Base-by-base conservation (phyloP, 2,113 vertebrate genomes). In the Sorex araneus region DNA sequence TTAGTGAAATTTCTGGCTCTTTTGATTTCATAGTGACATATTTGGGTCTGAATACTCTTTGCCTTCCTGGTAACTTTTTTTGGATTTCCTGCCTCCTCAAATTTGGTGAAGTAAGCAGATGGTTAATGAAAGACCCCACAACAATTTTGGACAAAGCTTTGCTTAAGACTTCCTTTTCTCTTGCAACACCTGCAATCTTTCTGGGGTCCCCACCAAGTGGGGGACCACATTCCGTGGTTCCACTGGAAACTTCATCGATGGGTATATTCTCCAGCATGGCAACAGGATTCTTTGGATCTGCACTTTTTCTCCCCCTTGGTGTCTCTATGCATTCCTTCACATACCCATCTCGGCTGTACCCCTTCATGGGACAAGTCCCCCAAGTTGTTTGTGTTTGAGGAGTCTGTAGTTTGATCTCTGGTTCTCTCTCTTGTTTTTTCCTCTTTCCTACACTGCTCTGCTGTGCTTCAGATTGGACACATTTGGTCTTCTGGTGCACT, bases 121-220 rank as follows among this genome's bases (percentile, higher is more conserved):
- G 25, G 73, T 43, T 84, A 67, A 71, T 34, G 30, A 75, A 93
- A 43, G 57, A 40, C 11, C 8, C n/a, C 50, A 30, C 54, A 19
- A 66, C 30, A 79, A 64, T 40, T 89, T 27, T 16, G 50, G 84
- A 28, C 85, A 75, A 45, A 73, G 70, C 12, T 77, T 21, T 36
- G 60, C 63, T n/a, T 47, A 90, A 63, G 13, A 57, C 18, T 78
- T 88, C 30, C 34, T 63, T 83, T 87, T 94, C 67, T 78, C 91
- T 71, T 75, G 57, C 47, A 64, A 27, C 36, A 43, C 30, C 70
- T 1, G 19, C 13, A n/a, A 21, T 74, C 28, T 78, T 64, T 25
- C 16, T 50, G 47, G 47, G 57, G 11, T 92, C 82, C 70, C 47
- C 16, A 64, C 3, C 34, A 64, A 86, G 69, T 30, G 84, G 30